These are phyloP conservation scores for Trichechus manatus DNA, from an alignment of 2,113 vertebrate species.

Conservation along the genomic window DNA sequence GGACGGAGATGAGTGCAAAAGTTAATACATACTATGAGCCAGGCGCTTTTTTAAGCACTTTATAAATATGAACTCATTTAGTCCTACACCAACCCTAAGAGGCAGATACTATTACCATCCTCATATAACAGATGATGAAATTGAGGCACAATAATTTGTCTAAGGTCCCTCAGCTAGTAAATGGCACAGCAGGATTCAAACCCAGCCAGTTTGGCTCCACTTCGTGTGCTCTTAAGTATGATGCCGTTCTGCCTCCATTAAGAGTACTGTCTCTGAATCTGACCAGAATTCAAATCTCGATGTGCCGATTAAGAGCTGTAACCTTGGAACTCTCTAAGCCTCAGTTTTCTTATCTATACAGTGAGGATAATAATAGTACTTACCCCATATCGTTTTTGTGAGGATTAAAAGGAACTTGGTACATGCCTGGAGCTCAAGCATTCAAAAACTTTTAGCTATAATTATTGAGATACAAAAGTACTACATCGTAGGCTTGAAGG, in stretches of 20 bases:
- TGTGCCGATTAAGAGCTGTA: not conserved
- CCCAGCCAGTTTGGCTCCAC: not conserved
- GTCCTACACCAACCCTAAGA: not conserved
- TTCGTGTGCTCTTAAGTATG: too few species aligned
- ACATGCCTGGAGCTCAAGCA: not conserved
- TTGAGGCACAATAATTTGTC: not conserved
- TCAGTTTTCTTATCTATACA: not conserved
- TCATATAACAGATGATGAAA: not conserved
- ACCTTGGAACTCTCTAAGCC: not conserved
- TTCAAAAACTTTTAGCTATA: not conserved
- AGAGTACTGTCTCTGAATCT: not conserved
- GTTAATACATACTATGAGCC: not conserved
- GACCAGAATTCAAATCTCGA: not conserved
- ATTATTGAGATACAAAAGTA: not conserved
- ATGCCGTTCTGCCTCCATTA: not conserved
- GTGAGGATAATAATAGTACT: not conserved
- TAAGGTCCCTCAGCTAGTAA: not conserved
- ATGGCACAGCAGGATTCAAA: not conserved
- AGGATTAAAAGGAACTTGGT: not conserved
- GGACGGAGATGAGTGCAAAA: not conserved
- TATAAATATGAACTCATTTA: conserved; percentile 18
- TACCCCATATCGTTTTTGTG: not conserved
- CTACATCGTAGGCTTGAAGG: not conserved
- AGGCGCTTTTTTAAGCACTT: not conserved
- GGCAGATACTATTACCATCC: not conserved